Evolutionary conservation across 2,888 invertebrate genomes (phyloP), one percentile per base, ranked within the genome.

Genomic region (Sesia bembeciformis): DNA sequence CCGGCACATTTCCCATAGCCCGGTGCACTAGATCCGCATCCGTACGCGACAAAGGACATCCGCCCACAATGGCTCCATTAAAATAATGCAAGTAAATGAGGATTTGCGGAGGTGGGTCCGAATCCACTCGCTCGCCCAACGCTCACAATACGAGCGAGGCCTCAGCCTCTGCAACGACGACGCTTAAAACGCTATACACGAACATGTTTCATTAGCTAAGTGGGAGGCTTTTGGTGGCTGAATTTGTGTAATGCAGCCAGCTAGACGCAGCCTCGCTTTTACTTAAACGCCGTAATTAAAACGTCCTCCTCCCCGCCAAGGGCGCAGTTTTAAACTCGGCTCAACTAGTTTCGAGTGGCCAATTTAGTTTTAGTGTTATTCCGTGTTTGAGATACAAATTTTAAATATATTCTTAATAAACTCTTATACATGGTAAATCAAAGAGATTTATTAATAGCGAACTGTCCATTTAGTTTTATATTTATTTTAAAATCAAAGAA

Each of bases 151-250:
- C 78, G 68, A 60, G 57, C 60, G 66, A 65, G 70, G 73, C 69
- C 69, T 66, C 67, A 67, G 68, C 68, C 56, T 55, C 56, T 54
- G 55, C 54, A 72, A 68, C 76, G 77, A 76, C 81, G 78, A 68
- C 79, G 83, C 80, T 83, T 79, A 76, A 81, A 82, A 84, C 84
- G 83, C 85, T 87, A 83, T 78, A 84, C 86, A 81, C 80, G 88
- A 86, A 84, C 90, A 90, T 90, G 90, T 90, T 90, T 90, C 90
- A 90, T 90, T 90, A 90, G 90, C 90, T 90, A 89, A 90, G 52
- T 52, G 52, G 86, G 74, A 84, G 85, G 88, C 90, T 87, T 90
- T 90, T 88, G 90, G 90, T 87, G 78, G 84, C 82, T 84, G 84
- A 84, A 88, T 87, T 86, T 84, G 82, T 84, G 88, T 87, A 84